Conservation (phyloP, 1,140 invertebrate species). For the Vanessa atalanta region DNA sequence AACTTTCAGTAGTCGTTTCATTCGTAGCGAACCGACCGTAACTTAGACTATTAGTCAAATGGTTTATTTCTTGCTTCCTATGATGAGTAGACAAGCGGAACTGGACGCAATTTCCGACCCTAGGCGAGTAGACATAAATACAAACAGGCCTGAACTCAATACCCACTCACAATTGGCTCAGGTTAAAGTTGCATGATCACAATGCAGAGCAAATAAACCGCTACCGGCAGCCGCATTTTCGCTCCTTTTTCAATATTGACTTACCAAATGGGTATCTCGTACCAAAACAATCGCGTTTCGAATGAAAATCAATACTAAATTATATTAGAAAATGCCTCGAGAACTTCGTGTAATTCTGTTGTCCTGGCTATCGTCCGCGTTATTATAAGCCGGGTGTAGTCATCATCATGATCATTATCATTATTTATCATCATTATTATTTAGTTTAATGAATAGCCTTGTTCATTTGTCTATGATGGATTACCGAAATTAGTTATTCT, state of each 20-base stretch:
- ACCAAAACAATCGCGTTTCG: conserved; percentile 32
- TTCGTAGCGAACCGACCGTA: background rate
- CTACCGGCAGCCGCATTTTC: conserved; percentile 50
- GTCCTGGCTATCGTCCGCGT: background rate
- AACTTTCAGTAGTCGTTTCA: background rate
- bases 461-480: too few species aligned
- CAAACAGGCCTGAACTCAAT: conserved; percentile 59
- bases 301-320: background rate
- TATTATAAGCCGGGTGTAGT: background rate
- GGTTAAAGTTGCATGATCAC: conserved; percentile 72
- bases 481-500: too few species aligned
- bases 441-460: too few species aligned
- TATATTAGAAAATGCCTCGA: background rate
- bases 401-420: too few species aligned
- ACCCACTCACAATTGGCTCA: conserved; percentile 62
- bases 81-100: conserved; percentile 62
- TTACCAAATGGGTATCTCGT: conserved; percentile 43
- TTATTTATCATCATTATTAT: too few species aligned
- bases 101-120: conserved; percentile 67
- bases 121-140: conserved; percentile 48
- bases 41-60: background rate
- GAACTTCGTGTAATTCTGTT: background rate
- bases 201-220: conserved; percentile 68
- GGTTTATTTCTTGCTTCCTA: conserved; percentile 44
- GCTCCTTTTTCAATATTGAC: conserved; percentile 58